Evolutionary conservation across 2,113 vertebrate species (phyloP).

Genomic region (Rhombomys opimus): DNA sequence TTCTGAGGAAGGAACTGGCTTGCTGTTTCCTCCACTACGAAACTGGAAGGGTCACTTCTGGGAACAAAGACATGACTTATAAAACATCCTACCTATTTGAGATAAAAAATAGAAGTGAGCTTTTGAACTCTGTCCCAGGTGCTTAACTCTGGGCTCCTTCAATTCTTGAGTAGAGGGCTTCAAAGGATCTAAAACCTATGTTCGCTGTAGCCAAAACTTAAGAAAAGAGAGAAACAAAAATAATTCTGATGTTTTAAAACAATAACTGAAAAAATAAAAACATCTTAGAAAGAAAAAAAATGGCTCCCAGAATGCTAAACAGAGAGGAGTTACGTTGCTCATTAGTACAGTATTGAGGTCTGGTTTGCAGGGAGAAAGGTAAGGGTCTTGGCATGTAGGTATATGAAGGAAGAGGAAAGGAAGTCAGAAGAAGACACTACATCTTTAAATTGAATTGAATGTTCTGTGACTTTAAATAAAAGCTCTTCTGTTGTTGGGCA

Average conservation of each 20-base stretch:
- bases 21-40: neutral
- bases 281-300: neutral
- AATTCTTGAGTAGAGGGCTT: neutral
- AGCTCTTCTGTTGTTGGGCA: slow-evolving; percentile 91
- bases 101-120: neutral
- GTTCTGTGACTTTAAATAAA: slow-evolving; percentile 93
- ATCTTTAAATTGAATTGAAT: slow-evolving; percentile 88
- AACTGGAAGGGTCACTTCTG: slow-evolving; percentile 42
- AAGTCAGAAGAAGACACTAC: slow-evolving; percentile 75
- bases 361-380: neutral
- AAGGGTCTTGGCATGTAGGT: neutral
- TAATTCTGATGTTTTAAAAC: neutral
- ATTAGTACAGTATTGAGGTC: slow-evolving; percentile 24
- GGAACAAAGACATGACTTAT: neutral
- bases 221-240: neutral
- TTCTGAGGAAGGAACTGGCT: neutral
- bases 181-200: neutral
- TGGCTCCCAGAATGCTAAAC: neutral
- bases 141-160: rapidly evolving
- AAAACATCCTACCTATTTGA: neutral
- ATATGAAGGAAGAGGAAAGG: neutral
- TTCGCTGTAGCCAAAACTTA: neutral
- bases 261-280: slow-evolving; percentile 18
- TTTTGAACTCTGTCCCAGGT: neutral
- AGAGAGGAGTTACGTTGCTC: neutral